Percentiles rank a stretch among this genome's conserved stretches.
These are phyloP conservation scores for Patella vulgata DNA, from an alignment of 1,140 invertebrate species.

Conservation along the genomic window DNA sequence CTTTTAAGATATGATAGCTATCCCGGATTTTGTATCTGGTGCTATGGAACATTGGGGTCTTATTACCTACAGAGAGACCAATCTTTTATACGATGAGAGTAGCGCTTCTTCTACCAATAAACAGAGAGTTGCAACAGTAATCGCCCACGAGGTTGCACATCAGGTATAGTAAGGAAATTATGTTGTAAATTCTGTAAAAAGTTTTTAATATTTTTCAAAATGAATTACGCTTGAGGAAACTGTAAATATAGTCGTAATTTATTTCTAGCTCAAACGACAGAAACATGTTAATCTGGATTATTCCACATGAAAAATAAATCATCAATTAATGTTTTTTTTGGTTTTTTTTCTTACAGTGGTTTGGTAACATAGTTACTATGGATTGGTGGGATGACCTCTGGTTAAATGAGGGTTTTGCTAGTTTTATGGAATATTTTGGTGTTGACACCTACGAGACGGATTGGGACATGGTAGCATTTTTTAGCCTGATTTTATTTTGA, in stretches of 20 bases:
- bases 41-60: constrained; percentile 68
- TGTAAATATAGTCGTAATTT: not conserved
- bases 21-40: constrained; percentile 65
- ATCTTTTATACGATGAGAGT: constrained; percentile 78
- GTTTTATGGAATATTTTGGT: constrained; percentile 67
- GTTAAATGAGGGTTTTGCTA: constrained; percentile 70
- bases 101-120: constrained; percentile 79
- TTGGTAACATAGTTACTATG: constrained; percentile 63
- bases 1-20: constrained; percentile 62
- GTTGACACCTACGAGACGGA: constrained; percentile 74
- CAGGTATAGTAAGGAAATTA: constrained; percentile 64
- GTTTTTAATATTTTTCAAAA: too few species aligned
- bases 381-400: constrained; percentile 71
- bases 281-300: not conserved
- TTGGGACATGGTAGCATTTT: constrained; percentile 77
- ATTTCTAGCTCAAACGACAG: not conserved
- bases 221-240: not conserved
- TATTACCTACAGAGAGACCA: constrained; percentile 63
- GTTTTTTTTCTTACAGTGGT: constrained; percentile 60
- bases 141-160: constrained; percentile 89
- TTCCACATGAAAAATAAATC: too few species aligned
- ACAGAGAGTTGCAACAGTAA: constrained; percentile 87
- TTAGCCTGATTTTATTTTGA: too few species aligned
- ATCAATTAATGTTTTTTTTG: too few species aligned
- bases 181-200: constrained; percentile 2